phyloP scores from a whole-genome alignment of 2,888 invertebrate genomes.

The Nasonia oneida region DNA sequence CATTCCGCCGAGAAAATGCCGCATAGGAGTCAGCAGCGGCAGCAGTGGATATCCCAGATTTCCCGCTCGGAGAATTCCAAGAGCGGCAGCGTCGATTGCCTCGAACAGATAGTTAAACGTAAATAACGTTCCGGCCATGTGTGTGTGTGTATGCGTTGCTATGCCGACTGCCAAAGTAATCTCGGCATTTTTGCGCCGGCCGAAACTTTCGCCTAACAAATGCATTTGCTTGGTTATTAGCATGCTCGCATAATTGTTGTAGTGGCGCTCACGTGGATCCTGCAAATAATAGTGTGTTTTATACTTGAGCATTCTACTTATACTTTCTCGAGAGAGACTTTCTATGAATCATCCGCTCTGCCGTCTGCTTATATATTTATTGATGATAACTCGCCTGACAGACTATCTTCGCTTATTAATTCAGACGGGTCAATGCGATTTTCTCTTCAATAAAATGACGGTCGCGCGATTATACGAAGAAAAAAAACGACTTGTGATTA shows the following conservation, averaged over 20 bases:
- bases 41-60: constrained; percentile 49
- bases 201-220: constrained; percentile 46
- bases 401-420: constrained; percentile 10
- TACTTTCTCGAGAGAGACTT: constrained; percentile 18
- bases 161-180: constrained; percentile 10
- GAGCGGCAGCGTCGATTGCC: constrained; percentile 42
- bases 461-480: background rate
- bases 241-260: constrained; percentile 44
- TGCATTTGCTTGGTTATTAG: constrained; percentile 35
- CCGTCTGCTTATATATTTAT: constrained; percentile 24
- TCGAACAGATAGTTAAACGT: constrained; percentile 53
- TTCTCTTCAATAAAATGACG: background rate
- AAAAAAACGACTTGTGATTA: background rate
- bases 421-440: constrained; percentile 14
- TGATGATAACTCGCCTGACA: constrained; percentile 23
- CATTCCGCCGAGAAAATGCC: constrained; percentile 21
- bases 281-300: constrained; percentile 18
- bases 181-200: constrained; percentile 15
- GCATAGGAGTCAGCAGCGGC: constrained; percentile 25
- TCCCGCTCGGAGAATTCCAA: constrained; percentile 30
- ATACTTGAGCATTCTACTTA: constrained; percentile 31
- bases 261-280: constrained; percentile 9
- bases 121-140: constrained; percentile 37
- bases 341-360: constrained; percentile 40
- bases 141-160: background rate